Evolutionary conservation across 2,888 invertebrate genomes (phyloP), one percentile per base, ranked within the genome.

Genomic region (Rhopalosiphum nymphaeae): DNA sequence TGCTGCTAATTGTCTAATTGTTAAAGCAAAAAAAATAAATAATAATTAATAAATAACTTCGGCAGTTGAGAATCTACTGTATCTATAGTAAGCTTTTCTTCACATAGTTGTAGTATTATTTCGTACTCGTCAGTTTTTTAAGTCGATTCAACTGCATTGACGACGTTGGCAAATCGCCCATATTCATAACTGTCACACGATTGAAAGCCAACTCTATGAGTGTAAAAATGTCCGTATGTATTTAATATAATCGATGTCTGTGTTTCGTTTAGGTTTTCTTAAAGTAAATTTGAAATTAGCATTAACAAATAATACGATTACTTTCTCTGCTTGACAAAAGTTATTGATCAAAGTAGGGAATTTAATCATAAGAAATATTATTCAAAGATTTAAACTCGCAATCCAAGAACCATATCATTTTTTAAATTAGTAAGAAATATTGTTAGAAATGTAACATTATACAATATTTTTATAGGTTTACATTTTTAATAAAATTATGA

Each of bases 121-220:
- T 86, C 57, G 26, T 61, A 56, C 42, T 49, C 61, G 86, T 86
- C 86, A 61, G 61, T 25, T 61, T 25, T 85, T 86, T 57, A 86
- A 46, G 61, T 61, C 10, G 49, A 92, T 86, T 87, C 49, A 36
- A 87, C 86, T 13, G 36, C 9, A n/a, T 61, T 49, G 86, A 61
- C 86, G 46, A 86, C 46, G 26, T 46, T 86, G 91, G 91, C 85
- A 13, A 86, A 61, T 86, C 61, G 46, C 84, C 91, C 56, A 10
- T 78, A 84, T 78, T 91, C 91, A 36, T 49, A 26, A n/a, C 61
- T 78, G 78, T 78, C 36, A 56, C 29, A 85, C 7, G 53, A 56
- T 21, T 16, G n/a, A 29, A 29, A 29, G 44, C 57, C 44, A 86
- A 86, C 29, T 86, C 44, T 44, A 85, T 44, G 85, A 44, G 44